Evolutionary conservation across 2,113 vertebrate species (phyloP).

Genomic region (Sardina pilchardus): DNA sequence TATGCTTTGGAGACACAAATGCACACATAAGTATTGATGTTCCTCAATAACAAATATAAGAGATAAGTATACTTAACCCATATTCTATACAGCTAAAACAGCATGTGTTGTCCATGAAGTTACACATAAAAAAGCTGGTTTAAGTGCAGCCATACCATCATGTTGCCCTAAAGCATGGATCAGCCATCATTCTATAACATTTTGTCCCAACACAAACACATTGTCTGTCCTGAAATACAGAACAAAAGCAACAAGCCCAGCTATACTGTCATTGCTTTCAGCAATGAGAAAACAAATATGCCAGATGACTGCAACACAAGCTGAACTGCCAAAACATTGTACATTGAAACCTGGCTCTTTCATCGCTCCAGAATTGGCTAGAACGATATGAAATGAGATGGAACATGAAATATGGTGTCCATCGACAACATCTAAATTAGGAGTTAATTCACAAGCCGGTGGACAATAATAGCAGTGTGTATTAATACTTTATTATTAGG

Average conservation of each 20-base stretch:
- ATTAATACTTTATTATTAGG: constrained; percentile 46
- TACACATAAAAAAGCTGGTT: not conserved
- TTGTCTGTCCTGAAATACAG: not conserved
- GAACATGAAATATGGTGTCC: constrained; percentile 1
- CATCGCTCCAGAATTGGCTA: not conserved
- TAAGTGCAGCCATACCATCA: not conserved
- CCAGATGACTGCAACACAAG: not conserved
- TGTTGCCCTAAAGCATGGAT: not conserved
- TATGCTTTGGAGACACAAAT: no score
- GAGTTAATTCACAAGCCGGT: not conserved
- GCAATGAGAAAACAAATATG: constrained; percentile 2
- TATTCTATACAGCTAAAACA: not conserved
- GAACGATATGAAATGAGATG: not conserved
- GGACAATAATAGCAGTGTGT: constrained; percentile 37
- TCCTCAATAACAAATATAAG: no score
- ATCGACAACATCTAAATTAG: not conserved
- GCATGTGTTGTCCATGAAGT: not conserved
- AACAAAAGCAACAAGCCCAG: constrained; percentile 31
- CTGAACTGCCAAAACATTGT: not conserved
- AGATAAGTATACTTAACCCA: not conserved
- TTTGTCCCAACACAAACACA: not conserved
- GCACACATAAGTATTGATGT: no score
- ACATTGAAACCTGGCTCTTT: not conserved
- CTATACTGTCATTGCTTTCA: not conserved
- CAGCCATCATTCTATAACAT: not conserved